A percentile compares a stretch with the other conserved stretches of the same genome.
These are phyloP conservation scores for Cataglyphis albicans DNA, from an alignment of 2,888 invertebrate genomes.

Conservation along the genomic window DNA sequence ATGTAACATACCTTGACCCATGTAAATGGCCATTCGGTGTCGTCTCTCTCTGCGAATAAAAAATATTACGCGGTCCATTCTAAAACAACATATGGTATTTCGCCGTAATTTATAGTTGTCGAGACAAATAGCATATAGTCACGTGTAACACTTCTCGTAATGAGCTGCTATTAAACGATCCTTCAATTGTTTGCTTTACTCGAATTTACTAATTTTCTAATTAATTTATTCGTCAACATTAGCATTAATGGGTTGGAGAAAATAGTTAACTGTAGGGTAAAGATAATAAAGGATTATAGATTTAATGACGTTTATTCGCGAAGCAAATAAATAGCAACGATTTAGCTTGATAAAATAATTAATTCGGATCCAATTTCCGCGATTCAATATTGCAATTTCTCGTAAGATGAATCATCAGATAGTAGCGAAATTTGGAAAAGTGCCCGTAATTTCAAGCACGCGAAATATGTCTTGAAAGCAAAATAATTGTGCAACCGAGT, in stretches of 20 bases:
- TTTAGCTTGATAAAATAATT: background rate
- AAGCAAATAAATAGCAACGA: background rate
- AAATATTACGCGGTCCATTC: background rate
- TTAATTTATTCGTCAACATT: background rate
- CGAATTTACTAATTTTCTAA: too few relatives aligned
- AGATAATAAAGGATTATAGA: background rate
- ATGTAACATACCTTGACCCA: constrained; percentile 9
- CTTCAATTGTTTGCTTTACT: background rate
- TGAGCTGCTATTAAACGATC: background rate
- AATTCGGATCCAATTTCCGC: background rate
- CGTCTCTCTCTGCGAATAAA: background rate
- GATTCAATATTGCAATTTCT: constrained; percentile 9
- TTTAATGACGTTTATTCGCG: background rate
- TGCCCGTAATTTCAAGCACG: constrained; percentile 21
- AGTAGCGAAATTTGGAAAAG: constrained; percentile 21
- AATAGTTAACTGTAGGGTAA: background rate
- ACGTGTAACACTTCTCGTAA: background rate
- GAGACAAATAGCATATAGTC: background rate
- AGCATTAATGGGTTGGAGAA: background rate
- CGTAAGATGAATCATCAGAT: background rate
- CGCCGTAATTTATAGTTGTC: background rate
- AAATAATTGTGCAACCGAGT: background rate
- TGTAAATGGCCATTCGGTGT: constrained; percentile 16
- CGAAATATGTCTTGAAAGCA: background rate
- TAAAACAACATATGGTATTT: background rate